phyloP scores from a whole-genome alignment of 2,113 vertebrate species.

The Arizona elegans region DNA sequence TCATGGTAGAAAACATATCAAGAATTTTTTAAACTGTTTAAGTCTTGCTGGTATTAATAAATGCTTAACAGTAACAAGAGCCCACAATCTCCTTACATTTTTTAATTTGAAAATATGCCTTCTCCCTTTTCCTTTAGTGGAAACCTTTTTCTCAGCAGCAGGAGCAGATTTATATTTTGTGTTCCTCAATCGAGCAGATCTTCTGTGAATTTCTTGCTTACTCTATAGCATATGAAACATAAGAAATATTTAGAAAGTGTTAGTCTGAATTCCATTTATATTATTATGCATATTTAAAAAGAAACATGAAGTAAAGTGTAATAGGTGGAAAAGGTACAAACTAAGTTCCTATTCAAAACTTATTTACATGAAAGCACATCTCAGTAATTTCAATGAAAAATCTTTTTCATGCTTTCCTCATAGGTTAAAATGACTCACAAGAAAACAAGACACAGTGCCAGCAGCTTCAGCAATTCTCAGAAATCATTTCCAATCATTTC shows the following conservation, averaged over 20 bases:
- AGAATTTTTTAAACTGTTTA: not conserved
- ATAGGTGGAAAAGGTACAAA: not conserved
- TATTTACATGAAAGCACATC: not conserved
- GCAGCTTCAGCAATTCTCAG: not conserved
- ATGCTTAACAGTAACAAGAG: not conserved
- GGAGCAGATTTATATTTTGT: constrained; percentile 96
- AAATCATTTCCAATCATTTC: not conserved
- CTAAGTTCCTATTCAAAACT: not conserved
- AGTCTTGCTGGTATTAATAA: not conserved
- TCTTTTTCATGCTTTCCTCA: not conserved
- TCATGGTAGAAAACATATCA: not conserved
- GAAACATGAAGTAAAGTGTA: not conserved
- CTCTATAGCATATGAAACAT: constrained; percentile 58
- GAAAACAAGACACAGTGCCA: not conserved
- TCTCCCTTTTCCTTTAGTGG: constrained; percentile 96
- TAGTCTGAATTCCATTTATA: not conserved
- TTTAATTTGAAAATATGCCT: constrained; percentile 97
- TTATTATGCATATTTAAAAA: not conserved
- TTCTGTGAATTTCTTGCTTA: constrained; percentile 94
- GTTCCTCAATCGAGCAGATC: constrained; percentile 91
- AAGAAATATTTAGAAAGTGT: not conserved
- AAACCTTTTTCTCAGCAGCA: constrained; percentile 95
- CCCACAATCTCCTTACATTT: constrained; percentile 77
- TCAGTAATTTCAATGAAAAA: not conserved
- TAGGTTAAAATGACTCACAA: not conserved